Conservation (phyloP, 1,140 invertebrate species). For the Pachyrhynchus sulphureomaculatus region DNA sequence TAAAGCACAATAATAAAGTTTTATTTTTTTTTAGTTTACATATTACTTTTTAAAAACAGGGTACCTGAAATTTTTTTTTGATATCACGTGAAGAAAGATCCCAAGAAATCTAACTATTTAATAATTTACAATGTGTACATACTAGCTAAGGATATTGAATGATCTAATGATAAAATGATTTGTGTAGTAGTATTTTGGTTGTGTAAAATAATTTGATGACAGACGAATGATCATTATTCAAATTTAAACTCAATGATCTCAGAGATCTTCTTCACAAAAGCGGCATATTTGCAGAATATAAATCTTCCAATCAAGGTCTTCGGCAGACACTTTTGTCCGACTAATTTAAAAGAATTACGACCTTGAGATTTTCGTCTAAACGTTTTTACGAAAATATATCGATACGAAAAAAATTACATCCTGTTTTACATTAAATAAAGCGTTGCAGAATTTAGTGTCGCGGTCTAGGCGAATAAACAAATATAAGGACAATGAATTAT, state of each 20-base stretch:
- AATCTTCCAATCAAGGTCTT: slow-evolving; percentile 23
- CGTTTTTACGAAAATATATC: slow-evolving; percentile 7
- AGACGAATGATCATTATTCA: slow-evolving; percentile 11
- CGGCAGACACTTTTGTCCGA: slow-evolving; percentile 17
- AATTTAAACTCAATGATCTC: slow-evolving; percentile 22
- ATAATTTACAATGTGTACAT: too few species aligned
- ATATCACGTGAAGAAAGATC: too few species aligned
- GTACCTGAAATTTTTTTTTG: too few species aligned
- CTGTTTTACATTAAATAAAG: slow-evolving; percentile 29
- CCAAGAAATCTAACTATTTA: too few species aligned
- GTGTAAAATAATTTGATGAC: slow-evolving; percentile 1
- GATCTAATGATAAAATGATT: slow-evolving; percentile 11
- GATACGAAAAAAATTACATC: slow-evolving; percentile 17
- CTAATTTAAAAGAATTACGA: not conserved
- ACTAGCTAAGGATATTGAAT: not conserved
- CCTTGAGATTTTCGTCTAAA: not conserved
- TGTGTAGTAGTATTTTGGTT: not conserved
- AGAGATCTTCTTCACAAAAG: slow-evolving; percentile 12
- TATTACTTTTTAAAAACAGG: too few species aligned
- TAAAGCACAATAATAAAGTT: too few species aligned
- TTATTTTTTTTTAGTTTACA: too few species aligned
- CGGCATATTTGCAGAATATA: slow-evolving; percentile 20
- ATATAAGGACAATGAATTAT: slow-evolving; percentile 18
- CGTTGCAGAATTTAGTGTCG: slow-evolving; percentile 19
- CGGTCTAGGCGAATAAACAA: slow-evolving; percentile 21